phyloP scores from a whole-genome alignment of 2,113 vertebrate species.

The Nibea albiflora region DNA sequence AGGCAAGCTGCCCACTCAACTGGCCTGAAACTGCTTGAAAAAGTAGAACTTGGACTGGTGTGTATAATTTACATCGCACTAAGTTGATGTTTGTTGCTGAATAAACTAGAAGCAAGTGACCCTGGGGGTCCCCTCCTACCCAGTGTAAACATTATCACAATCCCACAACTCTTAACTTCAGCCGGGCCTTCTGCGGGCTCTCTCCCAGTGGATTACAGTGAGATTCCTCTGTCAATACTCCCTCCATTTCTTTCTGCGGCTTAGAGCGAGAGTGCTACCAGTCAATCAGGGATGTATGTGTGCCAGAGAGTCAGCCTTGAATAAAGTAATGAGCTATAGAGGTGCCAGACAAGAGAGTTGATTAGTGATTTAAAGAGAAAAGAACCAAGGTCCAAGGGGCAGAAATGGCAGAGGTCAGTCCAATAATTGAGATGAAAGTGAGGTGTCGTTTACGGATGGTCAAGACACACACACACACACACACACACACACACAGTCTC shows the following conservation, averaged over 20 bases:
- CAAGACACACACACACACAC: conserved; percentile 13
- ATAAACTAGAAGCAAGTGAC: conserved; percentile 23
- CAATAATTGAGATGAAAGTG: conserved; percentile 67
- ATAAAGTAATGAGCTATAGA: conserved; percentile 63
- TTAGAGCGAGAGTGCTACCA: conserved; percentile 57
- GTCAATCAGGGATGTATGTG: conserved; percentile 53
- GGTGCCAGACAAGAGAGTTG: conserved; percentile 61
- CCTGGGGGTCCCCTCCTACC: conserved; percentile 1
- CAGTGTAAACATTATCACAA: conserved; percentile 30
- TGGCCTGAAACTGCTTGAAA: conserved; percentile 23
- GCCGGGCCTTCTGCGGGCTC: conserved; percentile 11
- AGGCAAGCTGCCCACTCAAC: conserved; percentile 33
- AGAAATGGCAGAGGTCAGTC: conserved; percentile 61
- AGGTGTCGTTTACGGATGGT: conserved; percentile 53
- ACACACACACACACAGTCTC: conserved; percentile 20
- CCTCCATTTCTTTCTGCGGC: conserved; percentile 48
- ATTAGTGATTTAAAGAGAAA: conserved; percentile 68
- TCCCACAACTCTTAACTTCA: conserved; percentile 36
- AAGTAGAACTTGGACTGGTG: conserved; percentile 18
- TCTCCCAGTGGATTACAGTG: conserved; percentile 48
- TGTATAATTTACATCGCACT: conserved; percentile 34
- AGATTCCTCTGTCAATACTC: conserved; percentile 54
- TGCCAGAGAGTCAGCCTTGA: conserved; percentile 54
- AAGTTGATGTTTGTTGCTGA: conserved; percentile 29
- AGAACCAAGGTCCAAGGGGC: conserved; percentile 38